Conservation (phyloP, 2,113 vertebrate species). For the Spilogale gracilis region DNA sequence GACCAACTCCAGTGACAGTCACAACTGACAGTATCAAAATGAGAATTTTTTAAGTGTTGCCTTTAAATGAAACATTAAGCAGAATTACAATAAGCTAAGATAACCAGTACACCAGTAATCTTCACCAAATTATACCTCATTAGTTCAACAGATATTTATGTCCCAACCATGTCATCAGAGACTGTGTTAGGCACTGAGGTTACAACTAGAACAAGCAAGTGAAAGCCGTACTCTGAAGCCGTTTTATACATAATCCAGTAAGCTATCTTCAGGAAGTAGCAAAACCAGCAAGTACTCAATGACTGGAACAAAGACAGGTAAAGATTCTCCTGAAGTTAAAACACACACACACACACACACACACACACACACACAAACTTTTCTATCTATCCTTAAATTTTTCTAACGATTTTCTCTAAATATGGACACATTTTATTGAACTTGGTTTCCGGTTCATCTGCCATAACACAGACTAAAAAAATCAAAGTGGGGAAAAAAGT, state of each 20-base stretch:
- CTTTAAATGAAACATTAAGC: constrained; percentile 34
- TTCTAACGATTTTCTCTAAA: background rate
- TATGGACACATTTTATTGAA: background rate
- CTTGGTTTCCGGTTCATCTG: background rate
- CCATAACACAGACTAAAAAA: background rate
- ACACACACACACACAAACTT: background rate
- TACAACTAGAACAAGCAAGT: background rate
- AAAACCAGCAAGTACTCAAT: background rate
- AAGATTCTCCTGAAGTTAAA: constrained; percentile 29
- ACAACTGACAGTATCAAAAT: background rate
- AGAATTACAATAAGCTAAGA: background rate
- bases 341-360: background rate
- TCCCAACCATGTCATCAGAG: background rate
- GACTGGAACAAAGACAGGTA: constrained; percentile 48
- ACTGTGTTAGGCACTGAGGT: background rate
- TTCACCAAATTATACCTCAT: constrained; percentile 1
- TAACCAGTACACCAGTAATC: background rate
- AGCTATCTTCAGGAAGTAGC: background rate
- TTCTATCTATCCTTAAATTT: background rate
- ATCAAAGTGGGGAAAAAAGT: background rate
- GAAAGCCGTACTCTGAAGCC: background rate
- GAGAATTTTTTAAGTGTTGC: background rate
- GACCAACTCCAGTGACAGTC: background rate
- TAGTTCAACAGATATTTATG: background rate
- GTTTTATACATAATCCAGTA: background rate